A percentile compares a stretch with the other conserved stretches of the same genome.
These are phyloP conservation scores for Gorsachius magnificus DNA, from an alignment of 2,797 vertebrate genomes.

Conservation along the genomic window DNA sequence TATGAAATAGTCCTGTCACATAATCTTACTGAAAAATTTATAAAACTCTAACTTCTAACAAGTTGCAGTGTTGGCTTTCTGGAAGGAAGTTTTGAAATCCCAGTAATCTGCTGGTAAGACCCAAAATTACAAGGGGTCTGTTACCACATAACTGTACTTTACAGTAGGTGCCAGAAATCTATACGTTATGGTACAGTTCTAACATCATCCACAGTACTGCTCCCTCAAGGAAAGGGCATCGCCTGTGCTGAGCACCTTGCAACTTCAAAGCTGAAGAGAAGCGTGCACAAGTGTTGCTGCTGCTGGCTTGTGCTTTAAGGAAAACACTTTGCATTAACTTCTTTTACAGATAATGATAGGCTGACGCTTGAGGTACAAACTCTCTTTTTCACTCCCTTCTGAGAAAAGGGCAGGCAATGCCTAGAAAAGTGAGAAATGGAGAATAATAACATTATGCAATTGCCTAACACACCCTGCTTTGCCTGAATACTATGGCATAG, in stretches of 20 bases:
- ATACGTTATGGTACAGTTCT: neutral
- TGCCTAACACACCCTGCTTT: neutral
- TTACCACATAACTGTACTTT: accelerated
- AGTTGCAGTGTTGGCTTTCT: neutral
- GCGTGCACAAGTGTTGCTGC: neutral
- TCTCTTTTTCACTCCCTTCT: neutral
- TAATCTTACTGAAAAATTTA: neutral
- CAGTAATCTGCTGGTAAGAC: neutral
- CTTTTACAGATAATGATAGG: neutral
- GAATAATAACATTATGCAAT: neutral
- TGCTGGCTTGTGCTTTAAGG: neutral
- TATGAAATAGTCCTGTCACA: neutral
- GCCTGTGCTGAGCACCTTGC: neutral
- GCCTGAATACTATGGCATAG: neutral
- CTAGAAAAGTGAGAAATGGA: neutral
- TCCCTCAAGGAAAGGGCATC: accelerated
- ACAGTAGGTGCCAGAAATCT: neutral
- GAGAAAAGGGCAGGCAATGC: neutral
- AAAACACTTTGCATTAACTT: neutral
- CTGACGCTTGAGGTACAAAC: neutral
- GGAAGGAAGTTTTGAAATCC: neutral
- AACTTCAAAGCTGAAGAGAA: neutral
- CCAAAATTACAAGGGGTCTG: neutral
- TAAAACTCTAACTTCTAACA: neutral
- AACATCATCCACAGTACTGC: neutral